Evolutionary conservation across 2,888 invertebrate genomes (phyloP).

Genomic region (Nephrotoma flavescens): DNA sequence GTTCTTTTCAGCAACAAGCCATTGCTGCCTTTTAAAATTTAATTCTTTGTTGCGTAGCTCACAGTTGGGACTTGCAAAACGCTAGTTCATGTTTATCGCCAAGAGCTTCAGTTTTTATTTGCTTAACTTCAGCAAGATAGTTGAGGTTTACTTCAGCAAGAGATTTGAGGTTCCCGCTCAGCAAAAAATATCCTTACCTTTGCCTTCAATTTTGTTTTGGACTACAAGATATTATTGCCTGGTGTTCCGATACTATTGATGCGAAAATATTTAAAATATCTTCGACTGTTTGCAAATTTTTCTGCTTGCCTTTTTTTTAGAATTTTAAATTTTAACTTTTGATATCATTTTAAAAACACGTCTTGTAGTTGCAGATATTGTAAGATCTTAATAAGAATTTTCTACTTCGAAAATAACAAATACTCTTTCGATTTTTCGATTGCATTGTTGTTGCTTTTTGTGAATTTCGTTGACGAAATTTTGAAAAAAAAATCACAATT

Average conservation of each 20-base stretch:
- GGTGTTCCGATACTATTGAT: not conserved
- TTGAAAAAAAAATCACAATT: too few species aligned
- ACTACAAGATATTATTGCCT: not conserved
- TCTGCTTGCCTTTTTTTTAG: too few species aligned
- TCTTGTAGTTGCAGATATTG: too few species aligned
- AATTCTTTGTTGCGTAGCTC: not conserved
- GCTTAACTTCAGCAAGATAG: not conserved
- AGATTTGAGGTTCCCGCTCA: not conserved
- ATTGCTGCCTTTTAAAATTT: not conserved
- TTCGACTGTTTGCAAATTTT: not conserved
- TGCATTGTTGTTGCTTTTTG: too few species aligned
- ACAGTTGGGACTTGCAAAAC: too few species aligned
- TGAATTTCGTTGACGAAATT: too few species aligned
- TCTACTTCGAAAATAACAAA: too few species aligned
- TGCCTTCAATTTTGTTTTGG: not conserved
- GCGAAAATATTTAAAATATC: not conserved
- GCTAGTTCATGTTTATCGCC: not conserved
- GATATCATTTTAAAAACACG: too few species aligned
- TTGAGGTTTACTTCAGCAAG: too few species aligned
- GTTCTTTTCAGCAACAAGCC: not conserved
- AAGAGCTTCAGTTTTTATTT: not conserved
- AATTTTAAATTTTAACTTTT: too few species aligned
- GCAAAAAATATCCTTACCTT: not conserved
- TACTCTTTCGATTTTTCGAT: too few species aligned
- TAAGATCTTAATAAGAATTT: too few species aligned